Evolutionary conservation across 2,888 invertebrate genomes (phyloP).

Genomic region (Brenthis hecate): DNA sequence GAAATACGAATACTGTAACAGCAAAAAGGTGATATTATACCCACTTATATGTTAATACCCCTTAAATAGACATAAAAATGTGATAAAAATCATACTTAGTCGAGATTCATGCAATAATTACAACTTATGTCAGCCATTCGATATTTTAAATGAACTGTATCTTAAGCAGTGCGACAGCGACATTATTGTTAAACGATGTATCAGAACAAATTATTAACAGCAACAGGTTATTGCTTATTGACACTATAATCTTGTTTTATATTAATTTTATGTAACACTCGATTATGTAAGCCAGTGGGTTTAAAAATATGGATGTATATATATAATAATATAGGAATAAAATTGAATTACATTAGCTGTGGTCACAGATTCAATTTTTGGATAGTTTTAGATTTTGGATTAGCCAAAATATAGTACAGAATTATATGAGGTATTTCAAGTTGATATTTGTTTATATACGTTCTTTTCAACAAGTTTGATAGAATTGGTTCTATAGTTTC

Average conservation of each 20-base stretch:
- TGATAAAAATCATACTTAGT: background rate
- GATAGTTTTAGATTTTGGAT: too few species aligned
- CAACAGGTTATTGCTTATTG: constrained; percentile 33
- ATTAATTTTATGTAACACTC: constrained; percentile 28
- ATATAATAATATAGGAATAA: constrained; percentile 4
- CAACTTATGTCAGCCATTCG: constrained; percentile 20
- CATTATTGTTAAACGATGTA: constrained; percentile 30
- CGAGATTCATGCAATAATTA: constrained; percentile 11
- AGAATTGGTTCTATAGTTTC: too few species aligned
- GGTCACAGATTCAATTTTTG: too few species aligned
- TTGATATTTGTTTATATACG: too few species aligned
- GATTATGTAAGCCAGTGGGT: constrained; percentile 22
- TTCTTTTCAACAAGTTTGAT: too few species aligned
- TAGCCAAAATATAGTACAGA: too few species aligned
- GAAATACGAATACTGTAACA: constrained; percentile 7
- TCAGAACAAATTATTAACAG: constrained; percentile 33
- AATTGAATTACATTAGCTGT: background rate
- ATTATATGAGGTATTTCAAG: too few species aligned
- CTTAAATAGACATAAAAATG: constrained; percentile 23
- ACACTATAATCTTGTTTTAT: constrained; percentile 29
- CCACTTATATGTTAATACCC: background rate
- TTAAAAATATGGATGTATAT: constrained; percentile 1
- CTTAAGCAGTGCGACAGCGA: constrained; percentile 29
- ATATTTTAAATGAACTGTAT: constrained; percentile 26
- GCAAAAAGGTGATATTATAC: background rate